Evolutionary conservation across 2,113 vertebrate genomes (phyloP).

Genomic region (Neotragus pygmaeus): DNA sequence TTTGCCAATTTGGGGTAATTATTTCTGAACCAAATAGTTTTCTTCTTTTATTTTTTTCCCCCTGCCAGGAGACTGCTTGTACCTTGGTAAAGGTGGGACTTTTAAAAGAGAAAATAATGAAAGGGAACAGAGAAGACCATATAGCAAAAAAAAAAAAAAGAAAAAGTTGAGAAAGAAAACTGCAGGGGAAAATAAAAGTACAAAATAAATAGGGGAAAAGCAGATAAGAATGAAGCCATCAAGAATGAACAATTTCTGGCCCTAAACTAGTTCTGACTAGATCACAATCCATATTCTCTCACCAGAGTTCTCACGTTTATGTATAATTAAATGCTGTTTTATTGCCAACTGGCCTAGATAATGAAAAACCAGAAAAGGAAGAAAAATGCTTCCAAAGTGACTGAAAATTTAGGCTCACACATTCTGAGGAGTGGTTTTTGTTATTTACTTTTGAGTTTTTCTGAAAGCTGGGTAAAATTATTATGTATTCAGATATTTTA

Average conservation of each 20-base stretch:
- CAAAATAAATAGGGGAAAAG: slow-evolving; percentile 60
- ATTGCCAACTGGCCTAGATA: slow-evolving; percentile 78
- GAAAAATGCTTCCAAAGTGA: slow-evolving; percentile 71
- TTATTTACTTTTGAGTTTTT: slow-evolving; percentile 81
- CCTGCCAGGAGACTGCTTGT: background rate
- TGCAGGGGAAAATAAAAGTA: slow-evolving; percentile 43
- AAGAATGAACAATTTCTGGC: slow-evolving; percentile 70
- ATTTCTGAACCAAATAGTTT: slow-evolving; percentile 55
- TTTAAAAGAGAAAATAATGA: slow-evolving; percentile 60
- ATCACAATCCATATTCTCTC: slow-evolving; percentile 72
- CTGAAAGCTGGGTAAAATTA: slow-evolving; percentile 82
- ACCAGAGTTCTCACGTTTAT: slow-evolving; percentile 75
- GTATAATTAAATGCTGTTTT: slow-evolving; percentile 81
- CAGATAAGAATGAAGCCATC: slow-evolving; percentile 50
- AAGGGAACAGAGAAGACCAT: slow-evolving; percentile 1
- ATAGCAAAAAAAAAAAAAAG: background rate
- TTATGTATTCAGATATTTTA: slow-evolving; percentile 87
- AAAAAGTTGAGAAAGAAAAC: slow-evolving; percentile 32
- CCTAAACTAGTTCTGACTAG: slow-evolving; percentile 71
- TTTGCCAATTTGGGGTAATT: slow-evolving; percentile 54
- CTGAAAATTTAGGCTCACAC: slow-evolving; percentile 78
- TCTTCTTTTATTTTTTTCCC: background rate
- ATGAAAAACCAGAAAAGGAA: slow-evolving; percentile 76
- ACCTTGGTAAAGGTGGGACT: slow-evolving; percentile 17
- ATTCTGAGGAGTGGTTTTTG: slow-evolving; percentile 77